A percentile compares a stretch with the other conserved stretches of the same genome.
Conservation (phyloP, 2,113 vertebrate species). For the Nestor notabilis region DNA sequence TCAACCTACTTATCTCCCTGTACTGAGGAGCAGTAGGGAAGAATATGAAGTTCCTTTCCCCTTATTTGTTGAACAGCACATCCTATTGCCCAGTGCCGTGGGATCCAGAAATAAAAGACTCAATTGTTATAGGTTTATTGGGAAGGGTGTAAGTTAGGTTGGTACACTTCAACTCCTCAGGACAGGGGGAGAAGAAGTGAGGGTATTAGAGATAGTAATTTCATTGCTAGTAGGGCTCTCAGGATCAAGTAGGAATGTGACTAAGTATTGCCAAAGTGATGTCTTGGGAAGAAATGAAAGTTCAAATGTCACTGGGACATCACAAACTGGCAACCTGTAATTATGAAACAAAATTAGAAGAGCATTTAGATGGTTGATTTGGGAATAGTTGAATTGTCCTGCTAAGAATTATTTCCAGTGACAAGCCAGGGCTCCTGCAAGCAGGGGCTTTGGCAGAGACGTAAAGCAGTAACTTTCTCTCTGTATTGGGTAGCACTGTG, state of each 20-base stretch:
- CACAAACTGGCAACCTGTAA: neutral
- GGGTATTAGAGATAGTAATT: neutral
- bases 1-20: neutral
- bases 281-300: neutral
- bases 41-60: slow-evolving; percentile 1
- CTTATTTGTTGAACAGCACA: slow-evolving; percentile 29
- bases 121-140: neutral
- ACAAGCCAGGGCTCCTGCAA: neutral
- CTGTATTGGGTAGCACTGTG: neutral
- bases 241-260: neutral
- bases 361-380: neutral
- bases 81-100: neutral
- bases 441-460: neutral
- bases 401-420: neutral
- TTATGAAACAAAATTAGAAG: neutral
- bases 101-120: slow-evolving; percentile 12
- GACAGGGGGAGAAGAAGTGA: neutral
- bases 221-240: neutral
- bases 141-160: neutral
- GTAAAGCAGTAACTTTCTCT: neutral
- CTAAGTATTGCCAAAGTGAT: neutral
- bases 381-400: neutral
- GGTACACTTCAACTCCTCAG: neutral
- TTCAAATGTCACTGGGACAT: neutral
- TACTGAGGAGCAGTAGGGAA: neutral